Conservation (phyloP, 1,140 invertebrate genomes). For the Helicoverpa armigera region DNA sequence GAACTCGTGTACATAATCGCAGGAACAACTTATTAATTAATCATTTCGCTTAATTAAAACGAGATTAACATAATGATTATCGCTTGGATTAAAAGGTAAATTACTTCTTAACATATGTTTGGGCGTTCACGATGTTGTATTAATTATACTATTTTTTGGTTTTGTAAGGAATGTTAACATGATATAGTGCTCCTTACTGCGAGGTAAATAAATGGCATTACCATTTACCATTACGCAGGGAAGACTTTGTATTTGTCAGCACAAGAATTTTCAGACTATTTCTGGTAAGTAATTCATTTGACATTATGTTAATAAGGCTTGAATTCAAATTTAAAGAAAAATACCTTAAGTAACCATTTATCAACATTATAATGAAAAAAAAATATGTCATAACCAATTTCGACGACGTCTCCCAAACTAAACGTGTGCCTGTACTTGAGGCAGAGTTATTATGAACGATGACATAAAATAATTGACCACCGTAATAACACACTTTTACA, state of each 20-base stretch:
- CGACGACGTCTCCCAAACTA: too few species aligned
- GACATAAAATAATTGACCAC: background rate
- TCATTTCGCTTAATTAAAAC: constrained; percentile 46
- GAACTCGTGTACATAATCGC: constrained; percentile 35
- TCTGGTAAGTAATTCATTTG: constrained; percentile 1
- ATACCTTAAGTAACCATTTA: too few species aligned
- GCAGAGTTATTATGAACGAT: too few species aligned
- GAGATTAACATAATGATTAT: constrained; percentile 41
- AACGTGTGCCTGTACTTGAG: too few species aligned
- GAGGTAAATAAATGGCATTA: constrained; percentile 16
- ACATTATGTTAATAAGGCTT: background rate
- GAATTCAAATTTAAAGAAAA: too few species aligned
- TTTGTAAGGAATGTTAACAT: constrained; percentile 24
- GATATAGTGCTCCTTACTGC: constrained; percentile 4
- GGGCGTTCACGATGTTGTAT: constrained; percentile 35
- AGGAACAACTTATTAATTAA: constrained; percentile 49
- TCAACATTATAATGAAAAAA: too few species aligned
- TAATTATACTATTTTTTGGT: constrained; percentile 29
- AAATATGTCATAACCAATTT: too few species aligned
- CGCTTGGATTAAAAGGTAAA: constrained; percentile 33
- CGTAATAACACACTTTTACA: background rate
- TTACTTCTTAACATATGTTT: constrained; percentile 40
- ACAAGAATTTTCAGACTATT: background rate
- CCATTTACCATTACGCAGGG: background rate
- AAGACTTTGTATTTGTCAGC: background rate